These are phyloP conservation scores for Halesus radiatus DNA, from an alignment of 1,140 invertebrate genomes.

Conservation along the genomic window DNA sequence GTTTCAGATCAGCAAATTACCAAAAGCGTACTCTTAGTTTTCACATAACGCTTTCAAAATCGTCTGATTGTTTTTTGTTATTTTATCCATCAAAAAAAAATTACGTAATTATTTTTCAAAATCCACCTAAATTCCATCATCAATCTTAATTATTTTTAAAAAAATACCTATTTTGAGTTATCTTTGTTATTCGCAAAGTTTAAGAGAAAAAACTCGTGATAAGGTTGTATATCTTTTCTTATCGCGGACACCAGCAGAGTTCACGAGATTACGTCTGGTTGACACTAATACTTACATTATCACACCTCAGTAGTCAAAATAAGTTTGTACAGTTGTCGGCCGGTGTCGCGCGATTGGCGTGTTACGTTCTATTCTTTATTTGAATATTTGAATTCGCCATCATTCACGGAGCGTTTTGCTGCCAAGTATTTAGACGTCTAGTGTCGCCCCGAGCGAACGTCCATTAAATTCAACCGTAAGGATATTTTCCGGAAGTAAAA, in stretches of 20 bases:
- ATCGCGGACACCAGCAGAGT: conserved; percentile 30
- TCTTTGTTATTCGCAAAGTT: conserved; percentile 30
- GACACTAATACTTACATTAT: conserved; percentile 14
- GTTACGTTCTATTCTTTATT: conserved; percentile 17
- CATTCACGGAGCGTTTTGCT: background rate
- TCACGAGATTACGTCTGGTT: conserved; percentile 6
- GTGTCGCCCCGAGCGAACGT: background rate
- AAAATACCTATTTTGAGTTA: too few relatives aligned
- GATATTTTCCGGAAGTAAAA: background rate
- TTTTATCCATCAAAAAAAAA: background rate
- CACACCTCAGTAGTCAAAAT: conserved; percentile 2
- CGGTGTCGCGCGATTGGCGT: conserved; percentile 5
- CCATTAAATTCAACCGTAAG: background rate
- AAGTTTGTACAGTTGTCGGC: conserved; percentile 20
- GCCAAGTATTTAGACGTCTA: conserved; percentile 23
- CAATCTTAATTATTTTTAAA: too few relatives aligned
- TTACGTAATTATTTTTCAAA: background rate
- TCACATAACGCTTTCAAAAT: conserved; percentile 13
- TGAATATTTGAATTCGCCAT: conserved; percentile 4
- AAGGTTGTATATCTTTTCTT: conserved; percentile 26
- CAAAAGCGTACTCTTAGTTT: conserved; percentile 40
- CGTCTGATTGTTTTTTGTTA: conserved; percentile 22
- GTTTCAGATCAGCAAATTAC: conserved; percentile 47
- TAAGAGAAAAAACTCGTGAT: conserved; percentile 2
- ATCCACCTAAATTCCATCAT: background rate